A percentile compares a stretch with the other conserved stretches of the same genome.
Conservation (phyloP, 2,113 vertebrate genomes). For the Colistium nudipinnis region DNA sequence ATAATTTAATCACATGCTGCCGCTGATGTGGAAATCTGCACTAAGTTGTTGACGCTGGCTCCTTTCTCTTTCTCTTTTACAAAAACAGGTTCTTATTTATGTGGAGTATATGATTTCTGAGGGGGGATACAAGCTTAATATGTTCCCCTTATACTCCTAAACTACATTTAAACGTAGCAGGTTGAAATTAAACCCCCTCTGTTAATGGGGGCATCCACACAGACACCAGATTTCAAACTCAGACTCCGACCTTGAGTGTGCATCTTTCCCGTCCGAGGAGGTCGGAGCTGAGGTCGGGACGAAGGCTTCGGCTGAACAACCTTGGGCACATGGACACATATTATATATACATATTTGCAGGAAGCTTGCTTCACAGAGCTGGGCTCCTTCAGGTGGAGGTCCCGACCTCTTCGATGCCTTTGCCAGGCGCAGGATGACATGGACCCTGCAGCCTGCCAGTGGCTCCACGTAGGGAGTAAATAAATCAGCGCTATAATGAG, state of each 20-base stretch:
- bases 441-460: constrained; percentile 5
- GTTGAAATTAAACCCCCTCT: no score
- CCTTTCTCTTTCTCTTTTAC: neutral
- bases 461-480: constrained; percentile 37
- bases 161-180: no score
- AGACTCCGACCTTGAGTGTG: neutral
- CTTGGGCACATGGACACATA: no score
- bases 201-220: no score
- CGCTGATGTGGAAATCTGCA: constrained; percentile 56
- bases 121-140: no score
- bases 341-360: neutral
- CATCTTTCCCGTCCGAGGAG: neutral
- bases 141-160: no score
- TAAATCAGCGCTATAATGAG: constrained; percentile 63
- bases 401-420: constrained; percentile 35
- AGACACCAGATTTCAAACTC: no score
- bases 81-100: no score
- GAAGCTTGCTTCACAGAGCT: constrained; percentile 13
- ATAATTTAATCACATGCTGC: constrained; percentile 60
- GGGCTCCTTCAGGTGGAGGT: constrained; percentile 4
- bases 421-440: constrained; percentile 19
- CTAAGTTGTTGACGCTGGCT: constrained; percentile 58
- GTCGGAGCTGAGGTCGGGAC: neutral
- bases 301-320: neutral
- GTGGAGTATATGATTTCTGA: no score